These are phyloP conservation scores for Rousettus leschenaultii DNA, from an alignment of 2,113 vertebrate species.

Conservation along the genomic window DNA sequence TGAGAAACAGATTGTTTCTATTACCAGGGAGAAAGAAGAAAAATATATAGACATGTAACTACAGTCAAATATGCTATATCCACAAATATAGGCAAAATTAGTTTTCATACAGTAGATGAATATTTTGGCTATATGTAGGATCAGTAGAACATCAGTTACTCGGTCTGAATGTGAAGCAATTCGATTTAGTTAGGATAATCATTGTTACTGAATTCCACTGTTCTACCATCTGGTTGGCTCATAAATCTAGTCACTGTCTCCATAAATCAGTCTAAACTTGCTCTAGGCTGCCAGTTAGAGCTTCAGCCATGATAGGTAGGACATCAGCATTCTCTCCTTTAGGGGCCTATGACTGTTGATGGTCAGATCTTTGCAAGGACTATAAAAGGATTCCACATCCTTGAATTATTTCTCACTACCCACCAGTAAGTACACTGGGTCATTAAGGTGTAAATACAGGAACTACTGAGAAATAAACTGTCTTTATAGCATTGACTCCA, in stretches of 20 bases:
- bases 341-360: not conserved
- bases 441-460: not conserved
- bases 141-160: not conserved
- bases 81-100: not conserved
- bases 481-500: not conserved
- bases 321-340: not conserved
- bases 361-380: not conserved
- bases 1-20: not conserved
- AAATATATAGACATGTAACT: not conserved
- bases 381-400: not conserved
- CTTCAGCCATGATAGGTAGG: not conserved
- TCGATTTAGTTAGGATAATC: slow-evolving; percentile 14
- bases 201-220: not conserved
- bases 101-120: not conserved
- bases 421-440: not conserved
- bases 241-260: slow-evolving; percentile 24
- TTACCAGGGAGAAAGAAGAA: not conserved
- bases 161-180: not conserved
- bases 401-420: not conserved
- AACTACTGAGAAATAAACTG: not conserved
- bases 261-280: slow-evolving; percentile 12
- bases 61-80: not conserved
- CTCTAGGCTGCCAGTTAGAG: not conserved
- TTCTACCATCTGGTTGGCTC: slow-evolving; percentile 3
- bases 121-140: not conserved